Evolutionary conservation across 2,113 vertebrate species (phyloP), one percentile per base, ranked within the genome.

Genomic region (Macroglossus sobrinus): DNA sequence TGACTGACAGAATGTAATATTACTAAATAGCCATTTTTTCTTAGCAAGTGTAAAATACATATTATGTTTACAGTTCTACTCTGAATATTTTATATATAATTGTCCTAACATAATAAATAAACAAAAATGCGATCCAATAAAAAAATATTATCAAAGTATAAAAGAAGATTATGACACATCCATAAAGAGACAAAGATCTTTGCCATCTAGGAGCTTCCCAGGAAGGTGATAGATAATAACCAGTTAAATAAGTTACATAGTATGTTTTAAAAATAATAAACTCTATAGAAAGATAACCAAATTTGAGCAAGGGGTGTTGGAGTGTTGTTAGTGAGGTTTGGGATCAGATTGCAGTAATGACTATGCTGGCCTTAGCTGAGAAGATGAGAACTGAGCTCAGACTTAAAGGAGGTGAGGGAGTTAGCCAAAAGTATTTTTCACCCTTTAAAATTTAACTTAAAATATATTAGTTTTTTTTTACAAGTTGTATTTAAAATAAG

Each of bases 401-500:
- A 84, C 18, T n/a, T 74, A 84, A 91, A 79, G 45, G 5, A 79
- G 2, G 33, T 55, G 33, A 90, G 4, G 16, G 26, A 72, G 19
- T 26, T 69, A 82, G 5, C 8, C 1, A 64, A 84, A 43, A 19
- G 57, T 21, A 40, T 63, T 64, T 45, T 33, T 16, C 12, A 40
- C 0, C 7, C 7, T 84, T 84, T 84, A 81, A 86, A 96, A 55
- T 21, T 38, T 30, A 61, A 22, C 19, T 92, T 84, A 92, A 15
- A 86, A 45, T 5, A 78, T 53, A 12, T 63, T 76, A 76, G 1
- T 40, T n/a, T n/a, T 75, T 79, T 80, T 95, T 82, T 50, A 80
- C 21, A 88, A 74, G 21, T 35, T 82, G 6, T 38, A 78, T 86
- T 87, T 92, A 55, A 90, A 43, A n/a, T 69, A 75, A 89, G 94